A percentile compares a stretch with the other conserved stretches of the same genome.
Evolutionary conservation across 2,797 vertebrate species (phyloP).

Genomic region (Anguilla pacifica): DNA sequence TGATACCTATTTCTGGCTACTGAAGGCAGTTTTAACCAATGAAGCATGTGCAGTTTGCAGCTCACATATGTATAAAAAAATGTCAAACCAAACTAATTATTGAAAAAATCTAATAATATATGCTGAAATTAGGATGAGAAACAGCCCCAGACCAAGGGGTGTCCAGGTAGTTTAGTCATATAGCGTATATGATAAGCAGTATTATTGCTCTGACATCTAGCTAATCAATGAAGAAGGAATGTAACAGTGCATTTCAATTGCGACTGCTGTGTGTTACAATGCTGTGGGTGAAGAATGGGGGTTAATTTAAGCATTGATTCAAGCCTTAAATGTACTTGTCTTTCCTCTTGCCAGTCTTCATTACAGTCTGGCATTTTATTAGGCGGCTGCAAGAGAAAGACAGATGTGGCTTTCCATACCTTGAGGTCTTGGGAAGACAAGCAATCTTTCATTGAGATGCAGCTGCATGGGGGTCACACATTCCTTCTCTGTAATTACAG

Average conservation of each 20-base stretch:
- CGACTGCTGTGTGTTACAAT: background rate
- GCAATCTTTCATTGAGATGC: conserved; percentile 61
- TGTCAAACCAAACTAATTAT: background rate
- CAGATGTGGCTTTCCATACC: conserved; percentile 53
- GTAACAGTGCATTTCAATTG: background rate
- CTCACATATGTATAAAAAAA: background rate
- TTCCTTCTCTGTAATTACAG: conserved; percentile 72
- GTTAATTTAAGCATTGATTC: conserved; percentile 57
- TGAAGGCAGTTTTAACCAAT: background rate
- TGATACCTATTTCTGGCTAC: background rate
- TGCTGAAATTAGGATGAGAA: background rate
- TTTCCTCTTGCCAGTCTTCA: conserved; percentile 55
- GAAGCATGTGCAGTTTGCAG: background rate
- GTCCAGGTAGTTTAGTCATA: too few relatives aligned
- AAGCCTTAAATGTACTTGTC: conserved; percentile 55
- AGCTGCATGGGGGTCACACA: conserved; percentile 50
- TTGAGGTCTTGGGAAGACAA: conserved; percentile 47
- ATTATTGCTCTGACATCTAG: background rate
- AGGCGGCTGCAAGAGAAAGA: conserved; percentile 55
- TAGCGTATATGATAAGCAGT: too few relatives aligned
- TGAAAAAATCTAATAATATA: background rate
- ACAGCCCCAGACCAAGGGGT: too few relatives aligned
- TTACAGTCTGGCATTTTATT: conserved; percentile 64
- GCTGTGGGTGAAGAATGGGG: conserved; percentile 34
- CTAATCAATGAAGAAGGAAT: background rate